phyloP scores from a whole-genome alignment of 2,888 invertebrate genomes.

The Lampropteryx suffumata region DNA sequence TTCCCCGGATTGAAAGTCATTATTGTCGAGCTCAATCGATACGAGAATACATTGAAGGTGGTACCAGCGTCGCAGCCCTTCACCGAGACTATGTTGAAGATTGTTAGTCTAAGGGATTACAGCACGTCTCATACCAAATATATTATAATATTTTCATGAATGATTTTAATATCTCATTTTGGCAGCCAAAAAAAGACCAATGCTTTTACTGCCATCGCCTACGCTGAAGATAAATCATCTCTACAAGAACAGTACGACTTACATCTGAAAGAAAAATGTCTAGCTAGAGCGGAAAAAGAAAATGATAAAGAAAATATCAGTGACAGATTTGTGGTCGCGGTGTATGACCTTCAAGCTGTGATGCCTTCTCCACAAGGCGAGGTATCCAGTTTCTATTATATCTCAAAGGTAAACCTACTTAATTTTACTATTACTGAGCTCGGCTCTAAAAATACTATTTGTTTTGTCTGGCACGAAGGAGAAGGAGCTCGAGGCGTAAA shows the following conservation, averaged over 20 bases:
- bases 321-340: constrained; percentile 21
- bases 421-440: constrained; percentile 37
- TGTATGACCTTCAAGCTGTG: constrained; percentile 33
- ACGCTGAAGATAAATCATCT: constrained; percentile 25
- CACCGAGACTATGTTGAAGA: constrained; percentile 20
- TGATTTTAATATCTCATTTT: constrained; percentile 33
- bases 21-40: constrained; percentile 22
- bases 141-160: constrained; percentile 29
- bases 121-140: constrained; percentile 15
- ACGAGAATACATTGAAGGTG: constrained; percentile 29
- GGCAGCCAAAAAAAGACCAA: constrained; percentile 33
- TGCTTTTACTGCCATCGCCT: constrained; percentile 31
- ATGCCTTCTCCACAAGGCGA: constrained; percentile 37
- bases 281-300: constrained; percentile 31
- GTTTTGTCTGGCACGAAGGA: constrained; percentile 16
- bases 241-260: constrained; percentile 23
- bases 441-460: constrained; percentile 14
- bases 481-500: constrained; percentile 6
- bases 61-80: constrained; percentile 21
- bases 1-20: too few relatives aligned
- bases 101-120: constrained; percentile 15
- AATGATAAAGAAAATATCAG: constrained; percentile 17
- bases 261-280: constrained; percentile 31
- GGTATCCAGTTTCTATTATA: constrained; percentile 34
- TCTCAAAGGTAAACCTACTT: constrained; percentile 33